Conservation (phyloP, 2,113 vertebrate species). For the Thryonomys swinderianus region DNA sequence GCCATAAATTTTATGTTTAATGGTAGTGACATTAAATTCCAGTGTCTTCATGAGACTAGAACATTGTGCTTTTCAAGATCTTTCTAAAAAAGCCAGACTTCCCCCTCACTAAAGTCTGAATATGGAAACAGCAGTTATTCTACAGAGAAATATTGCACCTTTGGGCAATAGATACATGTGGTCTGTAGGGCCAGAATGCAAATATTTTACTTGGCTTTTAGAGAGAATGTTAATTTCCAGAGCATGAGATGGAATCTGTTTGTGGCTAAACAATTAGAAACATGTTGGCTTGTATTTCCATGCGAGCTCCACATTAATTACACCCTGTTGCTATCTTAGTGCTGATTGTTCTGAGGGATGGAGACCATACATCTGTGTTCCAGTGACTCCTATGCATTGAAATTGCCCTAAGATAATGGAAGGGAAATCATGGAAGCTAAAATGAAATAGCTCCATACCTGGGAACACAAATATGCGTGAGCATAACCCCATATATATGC, state of each 20-base stretch:
- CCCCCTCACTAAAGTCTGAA: background rate
- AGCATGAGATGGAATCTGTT: background rate
- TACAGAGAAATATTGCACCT: background rate
- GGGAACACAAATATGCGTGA: slow-evolving; percentile 51
- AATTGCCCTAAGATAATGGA: slow-evolving; percentile 58
- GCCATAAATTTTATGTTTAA: slow-evolving; percentile 71
- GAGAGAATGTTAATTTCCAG: slow-evolving; percentile 9
- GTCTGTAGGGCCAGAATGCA: background rate
- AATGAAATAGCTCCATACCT: slow-evolving; percentile 42
- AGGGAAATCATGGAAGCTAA: slow-evolving; percentile 22
- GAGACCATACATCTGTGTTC: slow-evolving; percentile 38
- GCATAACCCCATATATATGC: slow-evolving; percentile 25
- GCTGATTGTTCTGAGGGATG: slow-evolving; percentile 46
- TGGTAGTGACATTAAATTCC: background rate
- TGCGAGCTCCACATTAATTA: slow-evolving; percentile 33
- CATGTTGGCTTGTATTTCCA: slow-evolving; percentile 33
- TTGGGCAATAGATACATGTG: background rate
- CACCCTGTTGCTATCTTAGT: slow-evolving; percentile 43
- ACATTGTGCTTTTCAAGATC: background rate
- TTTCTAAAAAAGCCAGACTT: background rate
- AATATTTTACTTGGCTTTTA: slow-evolving; percentile 32
- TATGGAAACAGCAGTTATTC: background rate
- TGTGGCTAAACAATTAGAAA: slow-evolving; percentile 50
- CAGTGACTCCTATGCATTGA: slow-evolving; percentile 63
- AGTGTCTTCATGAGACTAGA: background rate